These are phyloP conservation scores for Octomys mimax DNA, from an alignment of 2,797 vertebrate species.

Conservation along the genomic window DNA sequence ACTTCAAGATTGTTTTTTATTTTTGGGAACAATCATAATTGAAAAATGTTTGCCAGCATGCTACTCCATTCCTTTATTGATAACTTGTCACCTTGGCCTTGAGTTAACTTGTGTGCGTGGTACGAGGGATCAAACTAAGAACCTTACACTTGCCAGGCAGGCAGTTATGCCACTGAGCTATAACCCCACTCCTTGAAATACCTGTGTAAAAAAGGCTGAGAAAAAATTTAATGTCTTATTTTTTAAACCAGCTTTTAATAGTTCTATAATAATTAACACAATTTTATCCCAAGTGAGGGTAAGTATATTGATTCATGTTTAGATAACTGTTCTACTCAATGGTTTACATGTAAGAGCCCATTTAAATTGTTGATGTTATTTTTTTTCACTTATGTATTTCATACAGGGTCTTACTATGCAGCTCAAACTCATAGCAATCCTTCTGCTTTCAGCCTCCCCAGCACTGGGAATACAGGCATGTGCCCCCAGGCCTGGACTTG, in stretches of 20 bases:
- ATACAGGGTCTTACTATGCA: too few species aligned
- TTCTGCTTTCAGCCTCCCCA: too few species aligned
- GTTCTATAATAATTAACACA: neutral
- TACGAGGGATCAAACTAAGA: too few species aligned
- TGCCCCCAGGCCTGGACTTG: too few species aligned
- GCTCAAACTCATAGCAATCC: too few species aligned
- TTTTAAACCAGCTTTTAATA: neutral
- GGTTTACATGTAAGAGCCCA: neutral
- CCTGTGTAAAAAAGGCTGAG: neutral
- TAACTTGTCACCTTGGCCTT: neutral
- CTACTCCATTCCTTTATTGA: neutral
- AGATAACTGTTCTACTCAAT: neutral
- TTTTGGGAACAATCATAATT: slow-evolving; percentile 20
- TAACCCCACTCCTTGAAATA: neutral
- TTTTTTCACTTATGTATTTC: too few species aligned
- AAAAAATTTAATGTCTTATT: neutral
- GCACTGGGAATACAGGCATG: too few species aligned
- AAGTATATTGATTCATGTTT: neutral
- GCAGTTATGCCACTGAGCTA: too few species aligned
- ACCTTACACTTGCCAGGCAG: too few species aligned
- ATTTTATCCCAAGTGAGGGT: neutral
- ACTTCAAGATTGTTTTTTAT: neutral
- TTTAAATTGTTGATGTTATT: slow-evolving; percentile 16
- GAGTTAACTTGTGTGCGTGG: too few species aligned
- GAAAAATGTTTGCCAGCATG: slow-evolving; percentile 39